Base-by-base conservation (phyloP, 2,113 vertebrate species). In the Delphinapterus leucas region DNA sequence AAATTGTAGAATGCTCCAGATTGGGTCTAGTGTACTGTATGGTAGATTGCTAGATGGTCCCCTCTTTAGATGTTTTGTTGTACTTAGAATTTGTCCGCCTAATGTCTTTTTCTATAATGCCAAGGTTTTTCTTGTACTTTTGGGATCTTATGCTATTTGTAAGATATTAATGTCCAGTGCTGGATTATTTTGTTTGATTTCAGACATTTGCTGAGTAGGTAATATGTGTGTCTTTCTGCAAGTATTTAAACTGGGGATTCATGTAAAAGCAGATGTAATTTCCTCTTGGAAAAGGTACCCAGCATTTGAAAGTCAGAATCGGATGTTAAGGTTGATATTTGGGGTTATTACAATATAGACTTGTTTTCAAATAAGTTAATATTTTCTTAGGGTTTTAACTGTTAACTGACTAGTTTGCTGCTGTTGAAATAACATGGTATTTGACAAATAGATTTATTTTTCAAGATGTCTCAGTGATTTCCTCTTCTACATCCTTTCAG, bases 361-460 rank as follows among this genome's bases (percentile, higher is more conserved):
- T 95, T 85, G 23, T 81, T 95, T 97, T 92, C 79, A 83, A 95
- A 86, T 41, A 23, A 74, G 10, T 89, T 95, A 12, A 67, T 61
- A 93, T 95, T 90, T 93, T 53, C 53, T 76, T 79, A 31, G 44
- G 15, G 21, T 87, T 96, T 94, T 61, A 90, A 71, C 77, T 88
- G 63, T 80, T 90, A 65, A 76, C 33, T 55, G 8, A 28, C 44
- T 89, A 95, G 41, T 70, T 94, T 94, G n/a, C 92, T 97, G 92
- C 81, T 96, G 65, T 85, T 92, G n/a, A 95, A 87, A 77, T 88
- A 76, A 44, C 47, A 61, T 7, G 23, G 26, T 87, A 41, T 92
- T 81, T 92, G n/a, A 93, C 97, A 93, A 85, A 61, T 38, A 93
- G 20, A 53, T 65, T 94, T 89, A 67, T 88, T 97, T 98, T 98